These are phyloP conservation scores for Plecturocebus donacophilus DNA, from an alignment of 2,113 vertebrate genomes.

Conservation along the genomic window DNA sequence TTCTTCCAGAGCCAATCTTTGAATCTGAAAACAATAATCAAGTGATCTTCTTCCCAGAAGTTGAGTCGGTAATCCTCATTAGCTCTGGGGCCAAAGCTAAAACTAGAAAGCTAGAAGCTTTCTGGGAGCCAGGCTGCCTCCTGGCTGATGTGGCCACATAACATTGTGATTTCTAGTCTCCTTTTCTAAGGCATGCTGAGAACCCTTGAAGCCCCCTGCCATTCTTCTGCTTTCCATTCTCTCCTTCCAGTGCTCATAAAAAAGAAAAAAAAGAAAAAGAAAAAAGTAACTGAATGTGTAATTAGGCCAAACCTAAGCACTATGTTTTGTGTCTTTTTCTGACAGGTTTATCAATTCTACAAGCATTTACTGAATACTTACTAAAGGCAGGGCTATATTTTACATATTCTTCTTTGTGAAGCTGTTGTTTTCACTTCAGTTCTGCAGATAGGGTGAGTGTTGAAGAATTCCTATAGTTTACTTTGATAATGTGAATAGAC, in stretches of 20 bases:
- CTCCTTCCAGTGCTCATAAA: neutral
- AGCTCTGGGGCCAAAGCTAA: neutral
- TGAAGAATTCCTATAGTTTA: neutral
- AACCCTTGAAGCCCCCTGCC: neutral
- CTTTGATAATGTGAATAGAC: neutral
- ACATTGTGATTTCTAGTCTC: neutral
- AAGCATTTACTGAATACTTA: neutral
- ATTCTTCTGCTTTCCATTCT: neutral
- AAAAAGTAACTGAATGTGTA: neutral
- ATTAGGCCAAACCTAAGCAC: neutral
- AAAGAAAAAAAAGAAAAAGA: too few species aligned
- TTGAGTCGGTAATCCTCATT: neutral
- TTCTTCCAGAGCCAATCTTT: neutral
- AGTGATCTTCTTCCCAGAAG: neutral
- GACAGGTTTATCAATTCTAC: neutral
- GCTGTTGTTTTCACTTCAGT: neutral
- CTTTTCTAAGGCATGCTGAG: neutral
- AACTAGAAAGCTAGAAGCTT: neutral
- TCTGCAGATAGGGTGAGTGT: neutral
- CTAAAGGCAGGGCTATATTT: neutral
- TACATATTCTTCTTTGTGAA: neutral
- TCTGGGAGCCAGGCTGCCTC: neutral
- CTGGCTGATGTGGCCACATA: neutral
- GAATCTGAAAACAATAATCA: neutral
- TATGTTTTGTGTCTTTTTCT: neutral